These are phyloP conservation scores for Cryptophagus acutangulus DNA, from an alignment of 2,888 invertebrate genomes.

Conservation along the genomic window DNA sequence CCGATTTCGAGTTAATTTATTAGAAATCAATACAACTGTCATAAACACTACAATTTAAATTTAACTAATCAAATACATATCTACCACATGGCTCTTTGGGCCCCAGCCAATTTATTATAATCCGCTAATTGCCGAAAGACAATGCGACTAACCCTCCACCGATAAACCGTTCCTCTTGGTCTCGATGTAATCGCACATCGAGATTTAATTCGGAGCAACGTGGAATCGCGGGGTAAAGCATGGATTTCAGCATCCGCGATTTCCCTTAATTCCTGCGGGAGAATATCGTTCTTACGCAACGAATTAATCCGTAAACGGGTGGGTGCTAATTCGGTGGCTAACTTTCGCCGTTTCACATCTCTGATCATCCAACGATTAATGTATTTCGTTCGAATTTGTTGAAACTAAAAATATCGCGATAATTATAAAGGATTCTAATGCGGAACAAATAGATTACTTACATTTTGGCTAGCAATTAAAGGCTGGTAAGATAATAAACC, in stretches of 20 bases:
- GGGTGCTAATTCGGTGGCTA: constrained; percentile 68
- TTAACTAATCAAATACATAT: too few relatives aligned
- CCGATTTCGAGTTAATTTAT: too few relatives aligned
- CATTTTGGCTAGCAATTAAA: not conserved
- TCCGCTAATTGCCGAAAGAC: constrained; percentile 89
- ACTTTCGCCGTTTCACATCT: constrained; percentile 77
- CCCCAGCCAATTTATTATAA: constrained; percentile 86
- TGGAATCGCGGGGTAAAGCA: constrained; percentile 72
- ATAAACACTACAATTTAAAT: too few relatives aligned
- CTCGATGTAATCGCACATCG: constrained; percentile 90
- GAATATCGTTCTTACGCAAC: constrained; percentile 75
- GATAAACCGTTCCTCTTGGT: constrained; percentile 69
- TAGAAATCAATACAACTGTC: too few relatives aligned
- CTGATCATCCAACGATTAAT: constrained; percentile 79
- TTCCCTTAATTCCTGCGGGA: constrained; percentile 78
- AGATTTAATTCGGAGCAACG: constrained; percentile 58
- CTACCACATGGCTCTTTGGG: constrained; percentile 93
- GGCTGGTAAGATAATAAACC: not conserved
- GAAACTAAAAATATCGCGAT: constrained; percentile 51
- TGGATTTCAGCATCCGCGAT: constrained; percentile 68
- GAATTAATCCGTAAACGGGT: constrained; percentile 77
- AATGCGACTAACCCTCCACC: constrained; percentile 86
- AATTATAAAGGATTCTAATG: not conserved
- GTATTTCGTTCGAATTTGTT: constrained; percentile 72
- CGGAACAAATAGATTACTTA: not conserved